phyloP scores from a whole-genome alignment of 2,113 vertebrate species.

The Felis chaus region DNA sequence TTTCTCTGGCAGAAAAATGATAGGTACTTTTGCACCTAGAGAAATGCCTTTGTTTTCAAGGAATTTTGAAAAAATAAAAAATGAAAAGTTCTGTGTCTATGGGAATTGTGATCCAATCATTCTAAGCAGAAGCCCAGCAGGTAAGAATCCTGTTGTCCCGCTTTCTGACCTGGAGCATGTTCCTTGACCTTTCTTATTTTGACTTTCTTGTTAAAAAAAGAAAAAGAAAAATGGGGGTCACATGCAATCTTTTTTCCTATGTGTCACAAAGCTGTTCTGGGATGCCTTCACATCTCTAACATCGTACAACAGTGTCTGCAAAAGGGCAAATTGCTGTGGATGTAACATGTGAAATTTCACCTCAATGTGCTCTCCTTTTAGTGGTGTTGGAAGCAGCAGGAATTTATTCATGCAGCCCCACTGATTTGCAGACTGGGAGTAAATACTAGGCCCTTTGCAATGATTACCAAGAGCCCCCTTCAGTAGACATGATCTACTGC shows the following conservation, averaged over 20 bases:
- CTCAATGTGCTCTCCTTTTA: constrained; percentile 21
- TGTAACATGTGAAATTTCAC: constrained; percentile 30
- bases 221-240: neutral
- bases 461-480: neutral
- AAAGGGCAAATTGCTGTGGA: neutral
- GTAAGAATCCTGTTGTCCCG: neutral
- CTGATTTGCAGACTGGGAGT: constrained; percentile 51
- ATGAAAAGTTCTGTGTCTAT: neutral
- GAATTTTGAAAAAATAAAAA: neutral
- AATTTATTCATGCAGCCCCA: neutral
- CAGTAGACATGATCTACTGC: constrained; percentile 10
- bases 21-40: constrained; percentile 50
- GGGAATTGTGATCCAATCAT: neutral
- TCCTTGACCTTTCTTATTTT: neutral
- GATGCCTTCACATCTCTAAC: neutral
- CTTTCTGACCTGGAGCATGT: neutral
- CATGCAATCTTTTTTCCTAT: neutral
- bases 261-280: neutral
- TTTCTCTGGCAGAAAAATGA: constrained; percentile 48
- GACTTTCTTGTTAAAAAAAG: neutral
- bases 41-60: constrained; percentile 46
- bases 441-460: constrained; percentile 31
- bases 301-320: neutral
- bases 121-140: neutral
- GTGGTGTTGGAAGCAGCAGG: neutral